Percentiles rank a stretch among this genome's conserved stretches.
Conservation (phyloP, 2,888 invertebrate species). For the Caenorhabditis virilis region DNA sequence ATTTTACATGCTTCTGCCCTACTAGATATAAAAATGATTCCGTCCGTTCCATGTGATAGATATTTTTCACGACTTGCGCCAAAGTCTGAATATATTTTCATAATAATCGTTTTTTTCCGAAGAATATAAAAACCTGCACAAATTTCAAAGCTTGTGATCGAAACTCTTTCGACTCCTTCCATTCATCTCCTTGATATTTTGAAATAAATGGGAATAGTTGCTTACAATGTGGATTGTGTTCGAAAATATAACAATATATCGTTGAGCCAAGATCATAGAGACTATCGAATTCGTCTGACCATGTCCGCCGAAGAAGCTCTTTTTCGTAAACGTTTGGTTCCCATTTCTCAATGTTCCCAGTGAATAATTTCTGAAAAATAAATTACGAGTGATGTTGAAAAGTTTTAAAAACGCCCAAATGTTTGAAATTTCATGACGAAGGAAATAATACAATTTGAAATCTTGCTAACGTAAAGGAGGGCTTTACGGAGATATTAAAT, state of each 20-base stretch:
- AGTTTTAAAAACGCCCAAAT: neutral
- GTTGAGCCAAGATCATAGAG: slow-evolving; percentile 61
- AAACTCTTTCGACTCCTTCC: slow-evolving; percentile 61
- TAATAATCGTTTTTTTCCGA: neutral
- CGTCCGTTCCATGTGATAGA: slow-evolving; percentile 63
- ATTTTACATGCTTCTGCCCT: slow-evolving; percentile 61
- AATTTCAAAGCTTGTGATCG: slow-evolving; percentile 61
- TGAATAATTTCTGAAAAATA: slow-evolving; percentile 36
- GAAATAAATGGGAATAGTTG: slow-evolving; percentile 58
- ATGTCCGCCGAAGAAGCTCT: slow-evolving; percentile 60
- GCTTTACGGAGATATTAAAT: too few relatives aligned
- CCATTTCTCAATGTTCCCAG: slow-evolving; percentile 56
- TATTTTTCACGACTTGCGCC: slow-evolving; percentile 61
- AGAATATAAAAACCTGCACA: slow-evolving; percentile 50
- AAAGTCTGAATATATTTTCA: slow-evolving; percentile 52
- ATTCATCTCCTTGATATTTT: slow-evolving; percentile 49
- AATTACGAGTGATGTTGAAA: too few relatives aligned
- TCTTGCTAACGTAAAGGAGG: too few relatives aligned
- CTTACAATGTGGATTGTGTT: slow-evolving; percentile 62
- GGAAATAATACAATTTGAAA: neutral
- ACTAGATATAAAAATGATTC: slow-evolving; percentile 53
- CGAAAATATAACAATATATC: slow-evolving; percentile 65
- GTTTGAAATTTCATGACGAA: neutral
- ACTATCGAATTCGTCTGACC: slow-evolving; percentile 66
- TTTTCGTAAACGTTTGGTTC: slow-evolving; percentile 61